phyloP scores from a whole-genome alignment of 1,140 invertebrate genomes.

The Eumaeus atala region DNA sequence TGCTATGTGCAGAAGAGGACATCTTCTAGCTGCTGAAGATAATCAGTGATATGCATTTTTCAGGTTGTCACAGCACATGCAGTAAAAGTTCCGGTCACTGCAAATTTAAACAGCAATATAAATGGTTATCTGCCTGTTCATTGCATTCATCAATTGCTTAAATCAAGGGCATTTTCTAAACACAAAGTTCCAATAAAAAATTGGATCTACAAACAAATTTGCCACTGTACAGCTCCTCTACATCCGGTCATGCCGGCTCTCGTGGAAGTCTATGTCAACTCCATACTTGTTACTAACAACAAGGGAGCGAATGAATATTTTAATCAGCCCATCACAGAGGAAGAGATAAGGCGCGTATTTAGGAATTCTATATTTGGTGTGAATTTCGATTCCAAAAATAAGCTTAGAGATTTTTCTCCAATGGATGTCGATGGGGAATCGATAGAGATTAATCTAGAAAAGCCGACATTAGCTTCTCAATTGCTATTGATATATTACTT shows the following conservation, averaged over 20 bases:
- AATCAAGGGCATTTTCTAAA: constrained; percentile 96
- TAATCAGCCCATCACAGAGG: constrained; percentile 93
- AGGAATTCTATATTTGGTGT: constrained; percentile 83
- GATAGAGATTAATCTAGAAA: constrained; percentile 75
- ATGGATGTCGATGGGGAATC: constrained; percentile 74
- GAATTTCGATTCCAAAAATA: constrained; percentile 78
- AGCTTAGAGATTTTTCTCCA: constrained; percentile 42
- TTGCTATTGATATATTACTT: constrained; percentile 94
- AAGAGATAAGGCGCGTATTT: constrained; percentile 92
- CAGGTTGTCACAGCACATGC: constrained; percentile 96
- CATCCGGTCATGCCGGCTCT: constrained; percentile 95
- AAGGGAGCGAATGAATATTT: constrained; percentile 82
- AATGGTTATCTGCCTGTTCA: constrained; percentile 96
- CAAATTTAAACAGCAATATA: constrained; percentile 90
- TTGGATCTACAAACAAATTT: constrained; percentile 97
- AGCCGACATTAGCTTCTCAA: constrained; percentile 89
- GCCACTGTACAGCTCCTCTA: constrained; percentile 87
- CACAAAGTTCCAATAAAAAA: constrained; percentile 95
- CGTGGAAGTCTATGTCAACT: constrained; percentile 96
- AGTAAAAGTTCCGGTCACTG: constrained; percentile 95
- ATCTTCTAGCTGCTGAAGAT: neutral
- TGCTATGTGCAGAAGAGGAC: too few species aligned
- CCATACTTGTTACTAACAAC: constrained; percentile 87
- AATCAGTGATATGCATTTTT: constrained; percentile 20
- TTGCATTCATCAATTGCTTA: constrained; percentile 96